Conservation (phyloP, 30 jellyfish, hydroid and myxozoan genomes). For the Mastigias papua region DNA sequence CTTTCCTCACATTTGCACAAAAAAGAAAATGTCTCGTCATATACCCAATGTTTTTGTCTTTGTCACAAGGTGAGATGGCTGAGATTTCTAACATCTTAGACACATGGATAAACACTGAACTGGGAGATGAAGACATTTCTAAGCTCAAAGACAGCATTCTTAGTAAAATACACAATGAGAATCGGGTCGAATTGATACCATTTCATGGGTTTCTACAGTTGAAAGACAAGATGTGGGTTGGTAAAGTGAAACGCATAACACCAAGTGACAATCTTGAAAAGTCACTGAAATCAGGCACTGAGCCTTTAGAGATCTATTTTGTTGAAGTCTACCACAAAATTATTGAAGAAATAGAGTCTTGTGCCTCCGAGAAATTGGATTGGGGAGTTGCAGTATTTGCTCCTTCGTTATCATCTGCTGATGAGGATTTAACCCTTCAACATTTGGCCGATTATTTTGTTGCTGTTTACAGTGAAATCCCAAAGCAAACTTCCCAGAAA, state of each 20-base stretch:
- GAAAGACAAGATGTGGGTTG: slow-evolving; percentile 64
- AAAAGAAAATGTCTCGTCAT: background rate
- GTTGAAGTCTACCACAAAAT: background rate
- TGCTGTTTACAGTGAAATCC: background rate
- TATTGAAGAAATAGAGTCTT: slow-evolving; percentile 11
- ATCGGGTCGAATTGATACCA: slow-evolving; percentile 33
- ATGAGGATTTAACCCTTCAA: background rate
- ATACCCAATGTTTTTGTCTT: background rate
- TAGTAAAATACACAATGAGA: slow-evolving; percentile 2
- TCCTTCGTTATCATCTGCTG: background rate
- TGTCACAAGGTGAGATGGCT: slow-evolving; percentile 22
- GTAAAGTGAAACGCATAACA: slow-evolving; percentile 4
- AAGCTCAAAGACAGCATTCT: background rate
- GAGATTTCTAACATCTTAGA: background rate
- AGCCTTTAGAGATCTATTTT: background rate
- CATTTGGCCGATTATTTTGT: background rate
- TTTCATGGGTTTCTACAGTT: slow-evolving; percentile 40
- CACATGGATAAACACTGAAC: slow-evolving; percentile 4
- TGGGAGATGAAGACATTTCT: slow-evolving; percentile 29
- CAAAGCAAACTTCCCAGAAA: background rate
- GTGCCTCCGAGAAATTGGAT: background rate
- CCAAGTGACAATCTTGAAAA: background rate
- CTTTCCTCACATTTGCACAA: background rate
- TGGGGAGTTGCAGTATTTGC: slow-evolving; percentile 1
- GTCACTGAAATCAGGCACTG: background rate